phyloP scores from a whole-genome alignment of 2,113 vertebrate genomes.

The Prochilodus magdalenae region DNA sequence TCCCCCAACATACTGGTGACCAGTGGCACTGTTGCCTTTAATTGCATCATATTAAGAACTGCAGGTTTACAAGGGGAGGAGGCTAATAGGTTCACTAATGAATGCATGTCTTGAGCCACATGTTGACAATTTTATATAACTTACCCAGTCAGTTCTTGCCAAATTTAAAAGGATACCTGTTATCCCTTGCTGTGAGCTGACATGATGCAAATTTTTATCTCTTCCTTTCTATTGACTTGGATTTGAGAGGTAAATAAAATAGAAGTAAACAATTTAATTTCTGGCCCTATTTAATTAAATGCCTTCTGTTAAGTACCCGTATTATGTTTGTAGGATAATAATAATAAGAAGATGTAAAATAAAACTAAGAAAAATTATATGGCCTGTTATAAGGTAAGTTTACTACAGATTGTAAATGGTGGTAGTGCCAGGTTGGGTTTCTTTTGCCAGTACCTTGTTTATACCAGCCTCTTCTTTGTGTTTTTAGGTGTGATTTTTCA shows the following conservation, averaged over 20 bases:
- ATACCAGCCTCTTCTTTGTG: neutral
- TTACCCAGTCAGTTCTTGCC: neutral
- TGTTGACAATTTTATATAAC: neutral
- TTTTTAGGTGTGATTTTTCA: neutral
- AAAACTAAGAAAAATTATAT: too few species aligned
- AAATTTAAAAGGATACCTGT: neutral
- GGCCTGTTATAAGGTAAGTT: too few species aligned
- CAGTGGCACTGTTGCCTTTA: neutral
- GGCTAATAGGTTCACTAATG: neutral
- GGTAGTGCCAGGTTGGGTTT: neutral
- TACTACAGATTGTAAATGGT: neutral
- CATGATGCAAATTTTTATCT: neutral
- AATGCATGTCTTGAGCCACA: neutral
- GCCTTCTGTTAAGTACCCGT: too few species aligned
- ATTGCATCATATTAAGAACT: constrained; percentile 1
- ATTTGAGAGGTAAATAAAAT: neutral
- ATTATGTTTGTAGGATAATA: neutral
- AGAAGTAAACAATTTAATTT: neutral
- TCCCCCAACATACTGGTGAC: neutral
- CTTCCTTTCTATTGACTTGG: neutral
- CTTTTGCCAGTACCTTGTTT: neutral
- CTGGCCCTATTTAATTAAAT: too few species aligned
- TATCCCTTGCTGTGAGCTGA: neutral
- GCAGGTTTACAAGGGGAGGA: neutral
- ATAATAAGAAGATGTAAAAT: neutral